phyloP scores from a whole-genome alignment of 1,140 invertebrate species.

The Delia radicum region DNA sequence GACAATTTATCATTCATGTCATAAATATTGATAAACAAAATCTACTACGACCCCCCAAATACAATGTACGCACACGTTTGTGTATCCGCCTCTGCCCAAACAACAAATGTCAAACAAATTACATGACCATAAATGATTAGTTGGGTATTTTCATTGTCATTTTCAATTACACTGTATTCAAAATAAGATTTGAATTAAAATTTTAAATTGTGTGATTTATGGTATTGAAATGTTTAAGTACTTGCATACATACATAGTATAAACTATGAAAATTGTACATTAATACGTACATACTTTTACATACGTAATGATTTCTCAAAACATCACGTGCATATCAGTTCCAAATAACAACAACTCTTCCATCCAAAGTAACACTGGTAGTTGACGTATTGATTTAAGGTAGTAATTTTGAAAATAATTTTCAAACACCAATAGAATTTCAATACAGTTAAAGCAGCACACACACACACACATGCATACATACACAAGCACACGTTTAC shows the following conservation, averaged over 20 bases:
- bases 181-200: too few species aligned
- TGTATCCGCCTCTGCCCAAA: background rate
- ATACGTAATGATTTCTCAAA: background rate
- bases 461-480: background rate
- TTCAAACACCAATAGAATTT: background rate
- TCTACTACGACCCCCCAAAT: background rate
- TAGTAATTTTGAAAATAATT: slow-evolving; percentile 13
- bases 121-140: background rate
- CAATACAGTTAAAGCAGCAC: background rate
- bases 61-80: background rate
- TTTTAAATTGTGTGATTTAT: background rate
- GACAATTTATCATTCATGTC: background rate
- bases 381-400: slow-evolving; percentile 20
- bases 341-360: background rate
- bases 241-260: background rate
- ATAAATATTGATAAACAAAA: background rate
- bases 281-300: background rate
- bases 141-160: background rate
- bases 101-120: background rate
- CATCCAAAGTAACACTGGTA: slow-evolving; percentile 22
- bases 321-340: background rate
- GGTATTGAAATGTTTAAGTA: background rate
- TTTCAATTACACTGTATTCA: background rate
- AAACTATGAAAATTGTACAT: too few species aligned
- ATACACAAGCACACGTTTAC: background rate